phyloP scores from a whole-genome alignment of 2,797 vertebrate species.

The Tokudaia tokunoshimensis region DNA sequence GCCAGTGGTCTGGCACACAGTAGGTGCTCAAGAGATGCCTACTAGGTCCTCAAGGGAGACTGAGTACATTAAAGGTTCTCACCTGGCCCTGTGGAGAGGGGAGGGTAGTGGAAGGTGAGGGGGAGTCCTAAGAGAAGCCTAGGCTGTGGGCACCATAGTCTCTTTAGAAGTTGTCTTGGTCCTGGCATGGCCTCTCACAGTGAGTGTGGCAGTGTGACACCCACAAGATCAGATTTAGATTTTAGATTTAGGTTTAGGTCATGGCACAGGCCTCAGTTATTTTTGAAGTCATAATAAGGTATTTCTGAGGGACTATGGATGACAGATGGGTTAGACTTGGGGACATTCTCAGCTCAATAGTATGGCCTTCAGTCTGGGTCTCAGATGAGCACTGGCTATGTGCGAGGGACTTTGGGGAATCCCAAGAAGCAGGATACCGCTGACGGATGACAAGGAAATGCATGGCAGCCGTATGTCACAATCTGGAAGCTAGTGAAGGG shows the following conservation, averaged over 20 bases:
- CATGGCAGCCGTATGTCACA: not conserved
- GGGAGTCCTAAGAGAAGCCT: not conserved
- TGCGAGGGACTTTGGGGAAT: not conserved
- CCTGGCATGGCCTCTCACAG: not conserved
- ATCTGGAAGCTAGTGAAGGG: not conserved
- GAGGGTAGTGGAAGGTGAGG: accelerated
- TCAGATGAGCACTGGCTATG: too few species aligned
- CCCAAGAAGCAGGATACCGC: not conserved
- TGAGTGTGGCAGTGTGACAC: not conserved
- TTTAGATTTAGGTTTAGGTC: not conserved
- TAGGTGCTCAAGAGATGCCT: accelerated
- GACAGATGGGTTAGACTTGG: not conserved
- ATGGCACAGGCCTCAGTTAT: not conserved
- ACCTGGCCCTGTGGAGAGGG: accelerated
- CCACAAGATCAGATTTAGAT: not conserved
- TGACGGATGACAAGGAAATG: not conserved
- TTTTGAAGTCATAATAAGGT: not conserved
- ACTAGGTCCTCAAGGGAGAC: accelerated
- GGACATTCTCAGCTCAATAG: not conserved
- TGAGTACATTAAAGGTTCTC: not conserved
- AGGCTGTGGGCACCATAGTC: accelerated
- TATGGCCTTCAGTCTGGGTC: not conserved
- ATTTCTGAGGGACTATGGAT: not conserved
- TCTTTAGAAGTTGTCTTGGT: not conserved
- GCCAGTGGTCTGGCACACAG: not conserved